Evolutionary conservation across 2,797 vertebrate genomes (phyloP).

Genomic region (Phaenicophaeus curvirostris): DNA sequence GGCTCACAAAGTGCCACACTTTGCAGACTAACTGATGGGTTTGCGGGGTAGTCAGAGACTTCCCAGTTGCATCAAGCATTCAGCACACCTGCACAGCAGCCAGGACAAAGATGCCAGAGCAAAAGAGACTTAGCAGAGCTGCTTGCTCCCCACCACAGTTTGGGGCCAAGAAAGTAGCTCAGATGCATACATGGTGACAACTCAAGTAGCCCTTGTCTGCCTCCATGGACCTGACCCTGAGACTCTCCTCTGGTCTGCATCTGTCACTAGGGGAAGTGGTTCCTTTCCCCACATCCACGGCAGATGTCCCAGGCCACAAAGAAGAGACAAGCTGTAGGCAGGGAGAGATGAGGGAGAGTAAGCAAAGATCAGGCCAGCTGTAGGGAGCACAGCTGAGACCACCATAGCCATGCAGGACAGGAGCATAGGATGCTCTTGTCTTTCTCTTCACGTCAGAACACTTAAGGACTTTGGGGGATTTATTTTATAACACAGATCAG

Average conservation of each 20-base stretch:
- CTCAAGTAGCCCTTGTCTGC: neutral
- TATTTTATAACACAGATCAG: constrained; percentile 14
- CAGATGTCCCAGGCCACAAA: neutral
- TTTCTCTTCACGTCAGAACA: neutral
- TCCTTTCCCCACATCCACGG: neutral
- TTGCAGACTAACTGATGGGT: neutral
- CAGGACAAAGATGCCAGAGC: neutral
- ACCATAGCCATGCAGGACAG: neutral
- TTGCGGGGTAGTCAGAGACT: neutral
- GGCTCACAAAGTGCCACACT: neutral
- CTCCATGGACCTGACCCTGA: neutral
- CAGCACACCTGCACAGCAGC: fast-evolving
- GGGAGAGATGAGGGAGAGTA: neutral
- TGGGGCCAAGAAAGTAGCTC: neutral
- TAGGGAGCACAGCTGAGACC: neutral
- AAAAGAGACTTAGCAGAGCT: neutral
- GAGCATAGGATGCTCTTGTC: neutral
- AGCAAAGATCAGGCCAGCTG: neutral
- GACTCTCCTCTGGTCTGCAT: neutral
- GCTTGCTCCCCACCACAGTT: neutral
- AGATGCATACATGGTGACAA: neutral
- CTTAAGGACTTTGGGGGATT: constrained; percentile 8
- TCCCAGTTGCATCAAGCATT: neutral
- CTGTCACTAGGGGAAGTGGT: fast-evolving
- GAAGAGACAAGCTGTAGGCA: neutral